These are phyloP conservation scores for Hypercompe scribonia DNA, from an alignment of 2,888 invertebrate genomes.

Conservation along the genomic window DNA sequence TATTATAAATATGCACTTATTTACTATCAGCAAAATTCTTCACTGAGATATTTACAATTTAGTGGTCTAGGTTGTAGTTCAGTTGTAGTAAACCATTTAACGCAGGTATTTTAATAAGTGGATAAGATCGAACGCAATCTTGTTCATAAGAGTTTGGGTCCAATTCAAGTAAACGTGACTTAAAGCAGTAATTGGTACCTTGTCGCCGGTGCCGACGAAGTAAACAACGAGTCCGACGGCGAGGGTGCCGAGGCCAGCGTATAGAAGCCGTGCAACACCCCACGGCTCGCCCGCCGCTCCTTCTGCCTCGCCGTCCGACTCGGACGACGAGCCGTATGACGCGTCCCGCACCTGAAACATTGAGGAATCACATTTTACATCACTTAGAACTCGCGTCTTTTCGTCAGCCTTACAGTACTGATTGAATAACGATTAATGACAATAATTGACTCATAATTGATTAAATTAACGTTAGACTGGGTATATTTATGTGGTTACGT, in stretches of 20 bases:
- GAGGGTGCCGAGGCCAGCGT: constrained; percentile 94
- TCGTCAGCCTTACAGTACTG: background rate
- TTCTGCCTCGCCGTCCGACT: constrained; percentile 88
- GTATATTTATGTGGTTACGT: too few relatives aligned
- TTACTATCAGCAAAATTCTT: background rate
- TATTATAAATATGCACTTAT: too few relatives aligned
- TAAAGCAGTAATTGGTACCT: constrained; percentile 71
- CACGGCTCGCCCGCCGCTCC: constrained; percentile 90
- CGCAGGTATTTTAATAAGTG: background rate
- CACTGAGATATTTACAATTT: too few relatives aligned
- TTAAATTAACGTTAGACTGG: too few relatives aligned
- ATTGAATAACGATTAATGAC: background rate
- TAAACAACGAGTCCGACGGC: constrained; percentile 95
- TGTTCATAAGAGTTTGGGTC: background rate
- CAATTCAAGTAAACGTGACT: background rate
- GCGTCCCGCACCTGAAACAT: constrained; percentile 92
- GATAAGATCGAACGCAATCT: background rate
- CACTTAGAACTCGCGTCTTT: background rate
- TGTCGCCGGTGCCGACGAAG: constrained; percentile 96
- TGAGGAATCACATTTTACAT: background rate
- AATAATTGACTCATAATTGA: background rate
- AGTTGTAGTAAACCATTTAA: background rate
- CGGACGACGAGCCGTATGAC: constrained; percentile 92
- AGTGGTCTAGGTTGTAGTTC: background rate
- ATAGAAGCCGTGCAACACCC: constrained; percentile 94